Base-by-base conservation (phyloP, 2,888 invertebrate species). In the Frankliniella fusca region DNA sequence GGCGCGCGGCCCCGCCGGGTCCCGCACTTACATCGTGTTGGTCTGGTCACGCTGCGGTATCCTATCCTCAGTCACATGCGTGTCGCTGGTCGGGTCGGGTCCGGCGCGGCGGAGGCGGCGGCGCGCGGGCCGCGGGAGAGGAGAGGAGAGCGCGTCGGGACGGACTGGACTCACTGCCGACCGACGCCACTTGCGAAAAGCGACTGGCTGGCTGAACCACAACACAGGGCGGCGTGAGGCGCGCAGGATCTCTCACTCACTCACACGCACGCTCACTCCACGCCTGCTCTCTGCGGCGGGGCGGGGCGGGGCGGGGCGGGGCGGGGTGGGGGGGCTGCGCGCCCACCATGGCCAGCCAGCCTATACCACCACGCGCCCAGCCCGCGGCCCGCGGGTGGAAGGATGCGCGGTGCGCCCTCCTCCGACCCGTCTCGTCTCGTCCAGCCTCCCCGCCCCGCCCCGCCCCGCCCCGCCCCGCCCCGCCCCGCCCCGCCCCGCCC, bases 131-230 rank as follows among this genome's bases (percentile, higher is more conserved):
- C 38, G 38, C 38, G n/a, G n/a, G n/a, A n/a, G n/a, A n/a, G n/a
- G n/a, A n/a, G n/a, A 38, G 38, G 38, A 38, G 38, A 38, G 38
- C 38, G 38, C 38, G 38, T 2, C 38, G 38, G 38, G 38, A 2
- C 3, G 38, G 38, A 38, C 38, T 2, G 38, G 38, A 38, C 70
- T 61, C 61, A 18, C n/a, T 61, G 61, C 61, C 61, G 61, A 18
- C 20, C 70, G 70, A 27, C 70, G 70, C 70, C 70, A 76, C 70
- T 76, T 76, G 70, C 70, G 70, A 76, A 76, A 76, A 76, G 70
- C 70, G 23, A 76, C 70, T 76, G 70, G 27, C 70, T 27, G 10
- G 20, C 61, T 61, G 15, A 18, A 61, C 61, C 61, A 20, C 61
- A 61, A 18, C 61, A 7, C 61, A 18, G 61, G n/a, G 61, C 61